A percentile compares a stretch with the other conserved stretches of the same genome.
Conservation (phyloP, 2,888 invertebrate genomes). For the Chouioia cunea region DNA sequence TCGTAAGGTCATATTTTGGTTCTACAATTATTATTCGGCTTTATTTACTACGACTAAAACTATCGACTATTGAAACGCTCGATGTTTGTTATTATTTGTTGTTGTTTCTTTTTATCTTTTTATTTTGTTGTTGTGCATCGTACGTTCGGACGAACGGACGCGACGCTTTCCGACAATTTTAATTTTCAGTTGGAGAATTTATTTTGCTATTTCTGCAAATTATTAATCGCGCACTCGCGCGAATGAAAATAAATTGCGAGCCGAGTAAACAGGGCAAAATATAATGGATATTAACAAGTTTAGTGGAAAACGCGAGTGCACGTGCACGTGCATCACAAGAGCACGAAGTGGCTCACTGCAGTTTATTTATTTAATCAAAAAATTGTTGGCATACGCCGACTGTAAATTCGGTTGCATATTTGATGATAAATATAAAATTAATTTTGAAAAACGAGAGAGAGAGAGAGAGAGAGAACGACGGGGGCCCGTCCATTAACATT, state of each 20-base stretch:
- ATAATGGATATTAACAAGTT: slow-evolving; percentile 29
- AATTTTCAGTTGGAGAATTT: not conserved
- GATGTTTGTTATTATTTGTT: not conserved
- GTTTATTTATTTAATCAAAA: slow-evolving; percentile 32
- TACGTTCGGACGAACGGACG: too few relatives aligned
- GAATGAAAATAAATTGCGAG: slow-evolving; percentile 33
- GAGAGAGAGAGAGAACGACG: not conserved
- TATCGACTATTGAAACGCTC: slow-evolving; percentile 4
- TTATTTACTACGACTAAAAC: slow-evolving; percentile 43
- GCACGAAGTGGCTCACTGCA: slow-evolving; percentile 10
- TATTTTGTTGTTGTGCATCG: too few relatives aligned
- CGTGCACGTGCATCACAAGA: too few relatives aligned
- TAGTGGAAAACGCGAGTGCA: not conserved
- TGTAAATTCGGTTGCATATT: too few relatives aligned
- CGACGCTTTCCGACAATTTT: not conserved
- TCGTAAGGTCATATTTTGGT: slow-evolving; percentile 25
- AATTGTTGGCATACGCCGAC: not conserved
- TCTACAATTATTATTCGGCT: slow-evolving; percentile 38
- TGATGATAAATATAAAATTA: too few relatives aligned
- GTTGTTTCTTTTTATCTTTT: too few relatives aligned
- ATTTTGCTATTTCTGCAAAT: slow-evolving; percentile 32
- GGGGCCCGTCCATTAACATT: too few relatives aligned
- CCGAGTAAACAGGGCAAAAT: slow-evolving; percentile 18
- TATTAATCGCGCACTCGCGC: slow-evolving; percentile 23
- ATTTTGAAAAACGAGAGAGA: not conserved